Base-by-base conservation (phyloP, 2,113 vertebrate species). In the Xiphophorus couchianus region DNA sequence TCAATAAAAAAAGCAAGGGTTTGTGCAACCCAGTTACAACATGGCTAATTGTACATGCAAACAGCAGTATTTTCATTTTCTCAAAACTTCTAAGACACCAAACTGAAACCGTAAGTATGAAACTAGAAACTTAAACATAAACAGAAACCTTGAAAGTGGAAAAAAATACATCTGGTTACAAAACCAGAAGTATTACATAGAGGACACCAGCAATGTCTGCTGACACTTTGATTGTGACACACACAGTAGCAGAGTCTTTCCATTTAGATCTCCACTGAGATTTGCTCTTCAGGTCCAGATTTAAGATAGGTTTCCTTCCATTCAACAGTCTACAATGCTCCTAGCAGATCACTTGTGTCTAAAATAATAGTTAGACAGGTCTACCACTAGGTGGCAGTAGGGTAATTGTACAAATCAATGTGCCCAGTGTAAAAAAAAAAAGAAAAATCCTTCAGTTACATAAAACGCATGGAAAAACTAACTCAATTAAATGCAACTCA, bases 301-400 rank as follows among this genome's bases (percentile, higher is more conserved):
- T 66, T 11, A 63, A 81, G 76, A 65, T 60, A 12, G 28, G 31
- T 65, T 73, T 80, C 72, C 66, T 81, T 42, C 39, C 27, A 69
- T 78, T 78, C 72, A 78, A 54, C 51, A 25, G 51, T n/a, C 25
- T 3, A 48, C 44, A 48, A 48, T 19, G 4, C 15, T 44, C 14
- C 12, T 44, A 17, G 2, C 51, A 58, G 51, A 25, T 58, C 51
- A 58, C 25, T 25, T 22, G 6, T 22, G 51, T 10, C 5, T 17
- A 48, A 48, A 48, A 48, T 19, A 48, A 54, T 17, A 58, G 37
- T 11, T 62, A 14, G 2, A 37, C 5, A 42, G 5, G 60, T 60
- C 28, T 35, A 70, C 73, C 84, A 88, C 62, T 69, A 89, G 85
- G 77, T 27, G 77, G 84, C 85, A 87, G 71, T 63, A 51, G 63